Evolutionary conservation across 1,140 invertebrate genomes (phyloP).

Genomic region (Antheraea pernyi): DNA sequence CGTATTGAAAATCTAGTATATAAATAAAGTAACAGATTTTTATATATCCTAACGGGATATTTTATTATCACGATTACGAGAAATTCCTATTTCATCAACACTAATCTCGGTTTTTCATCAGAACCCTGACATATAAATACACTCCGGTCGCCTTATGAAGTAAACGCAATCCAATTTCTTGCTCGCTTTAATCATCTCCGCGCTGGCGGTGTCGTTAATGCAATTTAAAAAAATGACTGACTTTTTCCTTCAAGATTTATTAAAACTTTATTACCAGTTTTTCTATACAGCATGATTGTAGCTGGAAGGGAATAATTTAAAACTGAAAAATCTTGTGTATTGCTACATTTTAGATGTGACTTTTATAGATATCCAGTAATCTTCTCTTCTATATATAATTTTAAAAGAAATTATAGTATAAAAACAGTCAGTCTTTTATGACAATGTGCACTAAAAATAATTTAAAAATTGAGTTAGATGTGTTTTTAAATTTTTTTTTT

Average conservation of each 20-base stretch:
- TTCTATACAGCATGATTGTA: background rate
- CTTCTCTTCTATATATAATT: too few relatives aligned
- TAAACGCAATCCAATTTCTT: conserved; percentile 1
- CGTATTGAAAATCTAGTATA: too few relatives aligned
- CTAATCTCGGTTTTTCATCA: background rate
- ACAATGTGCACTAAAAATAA: too few relatives aligned
- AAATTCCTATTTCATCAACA: background rate
- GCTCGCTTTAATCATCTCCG: background rate
- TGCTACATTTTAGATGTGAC: too few relatives aligned
- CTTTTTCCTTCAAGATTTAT: background rate
- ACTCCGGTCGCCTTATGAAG: background rate
- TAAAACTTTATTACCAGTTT: background rate
- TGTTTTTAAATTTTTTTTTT: too few relatives aligned
- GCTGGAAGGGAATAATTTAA: background rate
- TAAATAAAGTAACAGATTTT: too few relatives aligned
- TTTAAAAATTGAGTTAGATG: too few relatives aligned
- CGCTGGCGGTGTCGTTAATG: background rate
- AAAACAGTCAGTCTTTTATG: too few relatives aligned
- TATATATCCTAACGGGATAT: too few relatives aligned
- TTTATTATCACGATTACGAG: too few relatives aligned
- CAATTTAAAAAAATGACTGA: background rate
- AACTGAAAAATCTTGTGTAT: background rate
- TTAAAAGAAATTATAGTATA: too few relatives aligned
- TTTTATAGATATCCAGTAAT: too few relatives aligned
- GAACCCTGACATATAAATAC: background rate